Conservation (phyloP, 2,113 vertebrate genomes). For the Catharus minimus region DNA sequence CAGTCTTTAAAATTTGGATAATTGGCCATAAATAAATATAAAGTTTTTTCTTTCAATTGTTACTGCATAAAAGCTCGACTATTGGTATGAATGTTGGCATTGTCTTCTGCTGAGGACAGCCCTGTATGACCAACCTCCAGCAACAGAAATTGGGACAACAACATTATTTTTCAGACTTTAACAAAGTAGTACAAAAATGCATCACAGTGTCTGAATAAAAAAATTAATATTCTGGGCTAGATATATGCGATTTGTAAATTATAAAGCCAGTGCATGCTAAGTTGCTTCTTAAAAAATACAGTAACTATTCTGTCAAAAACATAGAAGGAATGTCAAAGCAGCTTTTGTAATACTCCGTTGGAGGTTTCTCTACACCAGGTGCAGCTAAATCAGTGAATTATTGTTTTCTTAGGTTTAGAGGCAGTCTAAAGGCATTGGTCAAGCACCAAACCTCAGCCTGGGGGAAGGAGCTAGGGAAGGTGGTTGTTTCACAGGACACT, state of each 20-base stretch:
- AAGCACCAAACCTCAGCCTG: not conserved
- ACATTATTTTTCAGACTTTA: not conserved
- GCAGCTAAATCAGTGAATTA: not conserved
- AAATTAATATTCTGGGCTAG: not conserved
- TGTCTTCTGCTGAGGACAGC: not conserved
- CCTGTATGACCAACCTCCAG: not conserved
- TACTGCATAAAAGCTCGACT: not conserved
- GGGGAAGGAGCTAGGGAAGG: not conserved
- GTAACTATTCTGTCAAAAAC: not conserved
- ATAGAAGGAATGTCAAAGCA: not conserved
- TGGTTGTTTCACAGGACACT: not conserved
- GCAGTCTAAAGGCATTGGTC: not conserved
- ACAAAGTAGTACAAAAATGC: not conserved
- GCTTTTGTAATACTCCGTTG: not conserved
- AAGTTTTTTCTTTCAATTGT: constrained; percentile 25
- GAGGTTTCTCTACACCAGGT: not conserved
- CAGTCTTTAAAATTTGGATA: constrained; percentile 44
- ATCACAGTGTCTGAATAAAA: not conserved
- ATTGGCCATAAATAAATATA: constrained; percentile 56
- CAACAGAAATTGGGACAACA: not conserved
- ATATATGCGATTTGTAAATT: not conserved
- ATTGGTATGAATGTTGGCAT: not conserved
- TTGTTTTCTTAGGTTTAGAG: not conserved
- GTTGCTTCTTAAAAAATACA: not conserved
- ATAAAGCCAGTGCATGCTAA: not conserved